A percentile compares a stretch with the other conserved stretches of the same genome.
phyloP scores from a whole-genome alignment of 2,113 vertebrate genomes.

The Halichoerus grypus region DNA sequence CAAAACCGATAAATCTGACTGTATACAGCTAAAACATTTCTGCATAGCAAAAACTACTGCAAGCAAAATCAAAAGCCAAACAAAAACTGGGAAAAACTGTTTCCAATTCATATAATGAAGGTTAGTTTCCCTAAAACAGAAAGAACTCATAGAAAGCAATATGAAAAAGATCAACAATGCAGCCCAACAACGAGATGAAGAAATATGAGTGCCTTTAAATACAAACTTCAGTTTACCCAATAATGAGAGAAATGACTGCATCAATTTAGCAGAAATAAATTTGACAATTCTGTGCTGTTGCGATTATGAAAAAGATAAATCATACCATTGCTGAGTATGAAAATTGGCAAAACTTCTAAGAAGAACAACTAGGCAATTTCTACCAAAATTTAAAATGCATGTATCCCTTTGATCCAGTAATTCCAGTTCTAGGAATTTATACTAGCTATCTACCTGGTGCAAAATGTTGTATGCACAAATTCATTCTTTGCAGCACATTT shows the following conservation, averaged over 20 bases:
- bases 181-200: not conserved
- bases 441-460: not conserved
- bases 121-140: not conserved
- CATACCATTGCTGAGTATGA: not conserved
- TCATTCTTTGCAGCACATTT: not conserved
- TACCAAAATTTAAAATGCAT: constrained; percentile 11
- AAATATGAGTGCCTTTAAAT: not conserved
- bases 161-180: not conserved
- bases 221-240: not conserved
- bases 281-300: not conserved
- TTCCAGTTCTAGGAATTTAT: not conserved
- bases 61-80: constrained; percentile 29
- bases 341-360: not conserved
- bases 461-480: not conserved
- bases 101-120: not conserved
- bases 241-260: not conserved
- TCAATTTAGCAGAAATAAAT: constrained; percentile 10
- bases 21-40: not conserved
- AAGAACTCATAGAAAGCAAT: not conserved
- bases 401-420: not conserved
- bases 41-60: not conserved
- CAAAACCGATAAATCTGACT: not conserved
- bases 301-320: not conserved
- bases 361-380: not conserved
- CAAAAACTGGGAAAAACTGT: not conserved